Conservation (phyloP, 30 jellyfish, hydroid and myxozoan species). For the Calvadosia cruxmelitensis region DNA sequence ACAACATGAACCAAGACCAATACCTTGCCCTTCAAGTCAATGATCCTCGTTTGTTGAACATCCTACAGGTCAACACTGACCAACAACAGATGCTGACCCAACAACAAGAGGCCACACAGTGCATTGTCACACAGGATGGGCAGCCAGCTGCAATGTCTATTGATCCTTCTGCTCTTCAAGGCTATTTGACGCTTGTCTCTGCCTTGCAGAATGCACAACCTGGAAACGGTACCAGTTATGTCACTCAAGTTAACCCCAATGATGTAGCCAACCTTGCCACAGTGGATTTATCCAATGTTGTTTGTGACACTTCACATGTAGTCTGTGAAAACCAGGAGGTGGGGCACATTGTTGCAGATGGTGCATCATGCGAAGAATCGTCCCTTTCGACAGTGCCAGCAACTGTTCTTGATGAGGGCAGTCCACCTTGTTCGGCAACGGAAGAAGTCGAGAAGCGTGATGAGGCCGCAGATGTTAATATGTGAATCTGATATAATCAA, state of each 20-base stretch:
- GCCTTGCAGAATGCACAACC: not conserved
- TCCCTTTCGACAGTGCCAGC: no score
- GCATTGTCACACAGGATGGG: not conserved
- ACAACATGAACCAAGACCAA: not conserved
- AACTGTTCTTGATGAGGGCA: no score
- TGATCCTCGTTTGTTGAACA: not conserved
- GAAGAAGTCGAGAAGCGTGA: no score
- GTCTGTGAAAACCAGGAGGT: not conserved
- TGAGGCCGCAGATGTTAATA: no score
- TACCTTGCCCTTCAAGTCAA: not conserved
- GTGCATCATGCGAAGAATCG: no score
- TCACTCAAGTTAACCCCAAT: not conserved
- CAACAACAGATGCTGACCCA: not conserved
- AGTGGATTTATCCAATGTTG: not conserved
- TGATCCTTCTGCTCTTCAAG: not conserved
- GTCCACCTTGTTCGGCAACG: no score
- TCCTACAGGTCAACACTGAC: not conserved
- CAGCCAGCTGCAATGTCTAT: not conserved
- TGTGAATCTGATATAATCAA: no score
- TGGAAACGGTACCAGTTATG: not conserved
- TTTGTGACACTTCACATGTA: not conserved
- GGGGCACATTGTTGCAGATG: no score
- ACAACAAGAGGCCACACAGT: not conserved
- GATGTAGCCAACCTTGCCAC: not conserved
- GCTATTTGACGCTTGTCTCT: not conserved